Evolutionary conservation across 2,888 invertebrate species (phyloP).

Genomic region (Cordilura impudica): DNA sequence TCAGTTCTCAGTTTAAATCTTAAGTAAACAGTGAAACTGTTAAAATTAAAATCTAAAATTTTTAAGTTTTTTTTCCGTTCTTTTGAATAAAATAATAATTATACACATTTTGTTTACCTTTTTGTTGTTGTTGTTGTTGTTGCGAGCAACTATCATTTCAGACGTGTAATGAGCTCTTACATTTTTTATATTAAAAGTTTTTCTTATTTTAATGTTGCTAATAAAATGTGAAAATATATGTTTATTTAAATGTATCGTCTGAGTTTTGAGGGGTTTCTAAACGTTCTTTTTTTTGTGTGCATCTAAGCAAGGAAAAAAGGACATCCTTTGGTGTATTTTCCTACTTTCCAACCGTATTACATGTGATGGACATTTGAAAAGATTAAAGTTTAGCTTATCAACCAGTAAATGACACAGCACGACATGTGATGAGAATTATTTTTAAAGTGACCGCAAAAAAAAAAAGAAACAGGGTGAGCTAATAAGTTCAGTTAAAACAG

Average conservation of each 20-base stretch:
- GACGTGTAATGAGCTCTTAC: slow-evolving; percentile 30
- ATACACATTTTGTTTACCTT: background rate
- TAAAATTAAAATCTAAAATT: no score
- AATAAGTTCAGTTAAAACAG: background rate
- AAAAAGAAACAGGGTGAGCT: slow-evolving; percentile 14
- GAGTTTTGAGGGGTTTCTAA: slow-evolving; percentile 33
- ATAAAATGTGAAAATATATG: slow-evolving; percentile 55
- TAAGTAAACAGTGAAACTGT: background rate
- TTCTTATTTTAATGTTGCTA: slow-evolving; percentile 57
- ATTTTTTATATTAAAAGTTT: slow-evolving; percentile 36
- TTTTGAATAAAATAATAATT: no score
- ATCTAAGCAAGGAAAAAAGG: slow-evolving; percentile 31
- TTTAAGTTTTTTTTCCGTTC: no score
- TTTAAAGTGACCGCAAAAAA: slow-evolving; percentile 21
- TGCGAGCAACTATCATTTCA: slow-evolving; percentile 36
- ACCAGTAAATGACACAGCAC: slow-evolving; percentile 57
- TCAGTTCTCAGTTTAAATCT: background rate
- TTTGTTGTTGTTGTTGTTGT: no score
- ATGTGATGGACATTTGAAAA: slow-evolving; percentile 63
- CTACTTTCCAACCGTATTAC: slow-evolving; percentile 34
- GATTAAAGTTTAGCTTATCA: slow-evolving; percentile 63
- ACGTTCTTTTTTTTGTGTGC: slow-evolving; percentile 20
- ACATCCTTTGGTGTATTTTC: slow-evolving; percentile 30
- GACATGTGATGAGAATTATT: slow-evolving; percentile 48
- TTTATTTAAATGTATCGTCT: slow-evolving; percentile 43